Percentiles rank a stretch among this genome's conserved stretches.
These are phyloP conservation scores for Cephonodes hylas DNA, from an alignment of 2,888 invertebrate species.

Conservation along the genomic window DNA sequence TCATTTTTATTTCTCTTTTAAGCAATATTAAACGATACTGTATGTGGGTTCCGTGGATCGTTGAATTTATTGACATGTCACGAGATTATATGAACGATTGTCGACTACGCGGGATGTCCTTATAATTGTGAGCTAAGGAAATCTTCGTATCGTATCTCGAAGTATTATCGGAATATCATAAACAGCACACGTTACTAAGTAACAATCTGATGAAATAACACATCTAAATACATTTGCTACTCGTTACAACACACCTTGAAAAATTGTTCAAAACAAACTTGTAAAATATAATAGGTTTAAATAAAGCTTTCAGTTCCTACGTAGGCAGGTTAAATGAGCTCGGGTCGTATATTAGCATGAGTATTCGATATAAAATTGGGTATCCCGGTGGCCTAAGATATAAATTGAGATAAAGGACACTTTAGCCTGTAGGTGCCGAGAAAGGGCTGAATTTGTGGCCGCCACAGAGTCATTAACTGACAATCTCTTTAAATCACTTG, in stretches of 20 bases:
- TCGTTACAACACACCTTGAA: not conserved
- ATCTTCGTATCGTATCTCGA: not conserved
- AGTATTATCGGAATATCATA: not conserved
- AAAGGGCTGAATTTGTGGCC: conserved; percentile 72
- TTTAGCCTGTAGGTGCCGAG: conserved; percentile 51
- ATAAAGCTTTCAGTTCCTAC: conserved; percentile 1
- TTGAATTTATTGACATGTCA: conserved; percentile 24
- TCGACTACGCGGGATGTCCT: conserved; percentile 9
- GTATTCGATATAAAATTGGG: conserved; percentile 15
- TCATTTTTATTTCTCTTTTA: conserved; percentile 44
- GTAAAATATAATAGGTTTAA: conserved; percentile 1
- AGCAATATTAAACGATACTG: conserved; percentile 34
- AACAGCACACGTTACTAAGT: not conserved
- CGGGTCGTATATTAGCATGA: not conserved
- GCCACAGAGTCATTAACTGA: conserved; percentile 69
- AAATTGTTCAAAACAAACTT: not conserved
- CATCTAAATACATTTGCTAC: conserved; percentile 2
- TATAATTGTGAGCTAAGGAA: not conserved
- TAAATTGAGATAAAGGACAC: conserved; percentile 33
- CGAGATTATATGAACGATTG: conserved; percentile 24
- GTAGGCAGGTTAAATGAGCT: not conserved
- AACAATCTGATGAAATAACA: not conserved
- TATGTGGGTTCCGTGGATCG: conserved; percentile 21
- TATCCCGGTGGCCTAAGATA: conserved; percentile 24
- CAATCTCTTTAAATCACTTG: conserved; percentile 78